Evolutionary conservation across 1,140 invertebrate species (phyloP).

Genomic region (Leptinotarsa lineolata): DNA sequence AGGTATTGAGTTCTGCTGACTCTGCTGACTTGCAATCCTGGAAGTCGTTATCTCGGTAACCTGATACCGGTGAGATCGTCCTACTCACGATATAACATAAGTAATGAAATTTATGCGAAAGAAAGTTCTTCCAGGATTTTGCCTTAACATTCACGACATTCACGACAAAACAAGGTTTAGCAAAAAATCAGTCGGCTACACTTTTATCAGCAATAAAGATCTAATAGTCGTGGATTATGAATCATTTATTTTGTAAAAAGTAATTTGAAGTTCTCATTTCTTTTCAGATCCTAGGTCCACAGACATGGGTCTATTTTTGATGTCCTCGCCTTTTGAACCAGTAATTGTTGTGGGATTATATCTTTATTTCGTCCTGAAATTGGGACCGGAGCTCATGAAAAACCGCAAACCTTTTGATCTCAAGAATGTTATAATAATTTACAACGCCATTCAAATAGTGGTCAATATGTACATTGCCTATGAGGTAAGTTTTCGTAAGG

Average conservation of each 20-base stretch:
- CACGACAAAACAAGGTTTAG: background rate
- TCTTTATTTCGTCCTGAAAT: conserved; percentile 36
- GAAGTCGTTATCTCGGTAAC: too few species aligned
- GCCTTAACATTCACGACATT: background rate
- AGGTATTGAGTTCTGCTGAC: too few species aligned
- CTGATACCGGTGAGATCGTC: too few species aligned
- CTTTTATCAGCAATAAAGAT: too few species aligned
- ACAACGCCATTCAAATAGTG: conserved; percentile 77
- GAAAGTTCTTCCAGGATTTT: too few species aligned
- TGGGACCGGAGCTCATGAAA: conserved; percentile 42
- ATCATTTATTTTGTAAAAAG: too few species aligned
- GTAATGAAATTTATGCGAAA: too few species aligned
- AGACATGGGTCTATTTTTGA: conserved; percentile 32
- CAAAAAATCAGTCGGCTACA: too few species aligned
- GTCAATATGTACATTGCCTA: conserved; percentile 40
- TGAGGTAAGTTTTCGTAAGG: conserved; percentile 39
- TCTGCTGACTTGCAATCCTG: too few species aligned
- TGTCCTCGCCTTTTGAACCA: conserved; percentile 32
- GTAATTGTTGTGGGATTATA: conserved; percentile 29
- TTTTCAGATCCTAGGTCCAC: conserved; percentile 38
- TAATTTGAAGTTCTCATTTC: background rate
- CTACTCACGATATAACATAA: too few species aligned
- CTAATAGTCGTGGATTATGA: too few species aligned
- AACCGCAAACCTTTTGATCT: conserved; percentile 63
- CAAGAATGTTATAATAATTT: conserved; percentile 69